These are phyloP conservation scores for Typhlichthys subterraneus DNA, from an alignment of 2,797 vertebrate species.

Conservation along the genomic window DNA sequence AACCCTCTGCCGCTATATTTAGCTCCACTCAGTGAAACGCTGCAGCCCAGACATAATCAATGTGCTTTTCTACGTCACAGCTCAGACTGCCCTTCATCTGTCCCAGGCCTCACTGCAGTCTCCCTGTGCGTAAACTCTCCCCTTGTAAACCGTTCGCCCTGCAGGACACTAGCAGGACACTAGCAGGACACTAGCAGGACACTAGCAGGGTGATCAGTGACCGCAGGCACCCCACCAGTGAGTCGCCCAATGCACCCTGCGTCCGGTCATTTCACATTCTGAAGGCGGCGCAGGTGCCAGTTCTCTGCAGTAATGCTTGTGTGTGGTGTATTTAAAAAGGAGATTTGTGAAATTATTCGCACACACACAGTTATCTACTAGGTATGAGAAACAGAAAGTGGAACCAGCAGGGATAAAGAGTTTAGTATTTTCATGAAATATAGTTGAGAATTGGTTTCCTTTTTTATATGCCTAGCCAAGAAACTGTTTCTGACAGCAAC, in stretches of 20 bases:
- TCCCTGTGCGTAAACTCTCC: not conserved
- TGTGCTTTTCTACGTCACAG: conserved; percentile 60
- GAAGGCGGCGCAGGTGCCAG: conserved; percentile 3
- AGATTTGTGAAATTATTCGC: conserved; percentile 38
- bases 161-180: conserved; percentile 9
- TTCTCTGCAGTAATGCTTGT: conserved; percentile 13
- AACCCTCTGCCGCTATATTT: conserved; percentile 78
- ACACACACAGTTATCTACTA: no score
- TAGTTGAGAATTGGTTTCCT: no score
- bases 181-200: not conserved
- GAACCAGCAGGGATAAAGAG: no score
- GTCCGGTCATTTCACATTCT: conserved; percentile 40
- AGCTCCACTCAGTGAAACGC: conserved; percentile 57
- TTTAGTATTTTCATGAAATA: no score
- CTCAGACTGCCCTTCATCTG: conserved; percentile 20
- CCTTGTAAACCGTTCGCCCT: not conserved
- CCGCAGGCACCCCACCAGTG: no score
- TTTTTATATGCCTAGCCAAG: no score
- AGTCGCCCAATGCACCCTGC: not conserved
- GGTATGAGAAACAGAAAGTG: no score
- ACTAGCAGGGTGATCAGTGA: not conserved
- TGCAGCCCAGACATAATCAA: conserved; percentile 70
- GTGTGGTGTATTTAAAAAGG: conserved; percentile 38
- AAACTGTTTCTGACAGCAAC: no score
- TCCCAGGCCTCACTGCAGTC: conserved; percentile 21